These are phyloP conservation scores for Cylloceria caligata DNA, from an alignment of 2,888 invertebrate genomes.

Conservation along the genomic window DNA sequence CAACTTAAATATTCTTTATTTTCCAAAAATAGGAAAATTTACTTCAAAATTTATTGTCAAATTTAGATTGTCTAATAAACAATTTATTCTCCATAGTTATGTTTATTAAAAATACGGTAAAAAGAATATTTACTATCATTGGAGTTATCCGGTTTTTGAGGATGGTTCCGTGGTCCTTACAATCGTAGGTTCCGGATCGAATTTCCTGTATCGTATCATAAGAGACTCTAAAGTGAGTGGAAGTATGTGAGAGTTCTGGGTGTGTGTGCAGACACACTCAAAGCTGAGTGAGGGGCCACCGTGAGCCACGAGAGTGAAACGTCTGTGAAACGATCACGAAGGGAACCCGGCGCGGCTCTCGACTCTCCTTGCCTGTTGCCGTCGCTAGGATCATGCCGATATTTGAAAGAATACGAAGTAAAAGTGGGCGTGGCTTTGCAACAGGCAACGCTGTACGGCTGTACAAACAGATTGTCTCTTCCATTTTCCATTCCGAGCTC, in stretches of 20 bases:
- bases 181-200: constrained; percentile 50
- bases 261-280: constrained; percentile 41
- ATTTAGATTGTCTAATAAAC: too few species aligned
- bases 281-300: constrained; percentile 60
- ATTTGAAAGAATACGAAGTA: constrained; percentile 79
- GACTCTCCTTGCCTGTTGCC: constrained; percentile 26
- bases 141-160: not conserved
- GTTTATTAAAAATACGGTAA: not conserved
- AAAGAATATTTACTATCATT: not conserved
- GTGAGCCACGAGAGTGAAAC: constrained; percentile 73
- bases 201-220: constrained; percentile 60
- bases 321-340: constrained; percentile 75
- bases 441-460: constrained; percentile 59
- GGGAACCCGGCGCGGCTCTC: constrained; percentile 32
- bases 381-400: constrained; percentile 74
- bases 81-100: not conserved
- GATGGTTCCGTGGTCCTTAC: not conserved
- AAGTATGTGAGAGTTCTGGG: constrained; percentile 34
- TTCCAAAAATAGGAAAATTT: not conserved
- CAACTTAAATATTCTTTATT: not conserved
- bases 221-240: constrained; percentile 58
- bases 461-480: constrained; percentile 72
- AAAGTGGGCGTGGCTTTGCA: constrained; percentile 79
- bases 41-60: not conserved
- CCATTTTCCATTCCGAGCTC: constrained; percentile 43